phyloP scores from a whole-genome alignment of 2,888 invertebrate genomes.

The Morpho deidamia region DNA sequence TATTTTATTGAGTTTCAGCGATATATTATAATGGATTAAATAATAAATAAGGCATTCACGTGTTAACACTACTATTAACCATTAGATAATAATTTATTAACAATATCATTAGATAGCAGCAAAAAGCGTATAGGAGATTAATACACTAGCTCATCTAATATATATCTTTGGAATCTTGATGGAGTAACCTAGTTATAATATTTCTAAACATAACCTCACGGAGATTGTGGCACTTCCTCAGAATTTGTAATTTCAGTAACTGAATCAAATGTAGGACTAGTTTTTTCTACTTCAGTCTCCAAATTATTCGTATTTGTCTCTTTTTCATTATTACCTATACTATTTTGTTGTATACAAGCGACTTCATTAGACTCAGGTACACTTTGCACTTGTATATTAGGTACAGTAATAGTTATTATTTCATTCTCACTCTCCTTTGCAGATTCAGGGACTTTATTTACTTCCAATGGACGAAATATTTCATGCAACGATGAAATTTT shows the following conservation, averaged over 20 bases:
- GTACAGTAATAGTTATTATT: conserved; percentile 63
- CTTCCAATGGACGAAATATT: conserved; percentile 69
- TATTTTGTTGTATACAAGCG: conserved; percentile 30
- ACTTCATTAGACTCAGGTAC: conserved; percentile 45
- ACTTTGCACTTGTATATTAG: conserved; percentile 41
- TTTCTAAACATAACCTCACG: conserved; percentile 26
- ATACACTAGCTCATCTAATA: conserved; percentile 65
- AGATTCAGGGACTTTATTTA: conserved; percentile 65
- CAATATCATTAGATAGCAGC: conserved; percentile 61
- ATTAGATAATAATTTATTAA: conserved; percentile 56
- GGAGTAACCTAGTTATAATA: conserved; percentile 32
- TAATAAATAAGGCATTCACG: conserved; percentile 74
- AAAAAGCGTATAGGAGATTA: conserved; percentile 61
- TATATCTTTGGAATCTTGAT: conserved; percentile 65
- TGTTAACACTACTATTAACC: conserved; percentile 66
- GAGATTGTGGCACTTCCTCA: conserved; percentile 28
- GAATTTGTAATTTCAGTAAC: conserved; percentile 30
- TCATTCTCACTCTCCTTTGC: conserved; percentile 66
- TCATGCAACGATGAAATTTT: conserved; percentile 71
- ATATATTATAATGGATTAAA: conserved; percentile 66
- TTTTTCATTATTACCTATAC: conserved; percentile 22
- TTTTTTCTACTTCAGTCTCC: conserved; percentile 33
- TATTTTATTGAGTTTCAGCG: conserved; percentile 72
- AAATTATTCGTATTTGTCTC: conserved; percentile 23
- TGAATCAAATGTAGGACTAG: conserved; percentile 30